Base-by-base conservation (phyloP, 2,113 vertebrate genomes). In the Microtus ochrogaster region DNA sequence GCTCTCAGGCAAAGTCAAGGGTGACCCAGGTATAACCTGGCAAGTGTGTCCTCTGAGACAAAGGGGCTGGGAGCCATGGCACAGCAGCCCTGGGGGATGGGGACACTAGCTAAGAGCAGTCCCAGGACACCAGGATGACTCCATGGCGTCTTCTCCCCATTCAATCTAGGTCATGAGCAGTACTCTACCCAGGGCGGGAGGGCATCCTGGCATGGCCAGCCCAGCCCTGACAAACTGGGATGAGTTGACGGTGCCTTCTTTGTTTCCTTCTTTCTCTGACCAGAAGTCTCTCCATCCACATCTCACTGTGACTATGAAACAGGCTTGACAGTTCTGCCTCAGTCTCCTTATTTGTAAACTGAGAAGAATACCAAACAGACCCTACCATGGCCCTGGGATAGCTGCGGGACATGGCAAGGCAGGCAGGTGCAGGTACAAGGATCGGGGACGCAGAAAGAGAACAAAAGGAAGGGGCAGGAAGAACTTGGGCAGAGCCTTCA, bases 341-440 rank as follows among this genome's bases (percentile, higher is more conserved):
- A 2, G 44, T 96, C 66, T 96, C 28, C 82, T 70, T 70, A 68
- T 82, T 55, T 91, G 7, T 86, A 91, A 89, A 91, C 47, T 63
- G 58, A 39, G n/a, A 87, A 83, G 41, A 95, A 68, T 39, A 66
- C 21, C 70, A 77, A 70, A 83, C 16, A 36, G 36, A 14, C 68
- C 52, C 70, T 81, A 47, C 21, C 58, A 17, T n/a, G 47, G 58
- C 36, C 21, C 39, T 36, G 28, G 74, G 39, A 65, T 13, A 77
- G 28, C 11, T 44, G 49, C 52, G 66, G 39, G 61, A 24, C 41
- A 19, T 77, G 52, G 52, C 78, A 61, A 61, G 55, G 36, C 33
- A 30, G 22, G 55, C 36, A 28, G 16, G 79, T 28, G 3, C 52
- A 28, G n/a, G 24, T 21, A 4, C 55, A 84, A 72, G 5, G 16